phyloP scores from a whole-genome alignment of 2,888 invertebrate genomes.

The Eudasyphora cyanicolor region DNA sequence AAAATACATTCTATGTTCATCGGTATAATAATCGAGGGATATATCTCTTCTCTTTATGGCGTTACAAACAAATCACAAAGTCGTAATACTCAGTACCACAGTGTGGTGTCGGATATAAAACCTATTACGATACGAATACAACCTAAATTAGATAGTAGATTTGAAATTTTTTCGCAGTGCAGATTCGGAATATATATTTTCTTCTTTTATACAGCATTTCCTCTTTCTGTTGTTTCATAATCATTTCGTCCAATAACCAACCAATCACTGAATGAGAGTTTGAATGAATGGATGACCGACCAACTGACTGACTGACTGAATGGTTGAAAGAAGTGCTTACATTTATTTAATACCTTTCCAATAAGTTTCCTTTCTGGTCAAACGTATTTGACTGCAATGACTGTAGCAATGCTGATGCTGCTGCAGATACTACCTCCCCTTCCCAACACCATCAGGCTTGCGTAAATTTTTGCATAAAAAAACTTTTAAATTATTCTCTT shows the following conservation, averaged over 20 bases:
- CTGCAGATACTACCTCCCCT: constrained; percentile 3
- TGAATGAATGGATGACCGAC: constrained; percentile 40
- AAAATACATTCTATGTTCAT: too few species aligned
- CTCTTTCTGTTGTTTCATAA: constrained; percentile 52
- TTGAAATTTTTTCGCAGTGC: constrained; percentile 28
- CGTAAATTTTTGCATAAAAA: constrained; percentile 33
- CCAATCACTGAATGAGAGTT: constrained; percentile 40
- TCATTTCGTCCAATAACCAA: constrained; percentile 52
- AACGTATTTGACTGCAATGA: constrained; percentile 60
- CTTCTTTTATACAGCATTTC: neutral
- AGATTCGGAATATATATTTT: neutral
- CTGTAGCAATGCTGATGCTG: constrained; percentile 38
- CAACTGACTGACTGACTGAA: constrained; percentile 24
- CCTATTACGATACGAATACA: too few species aligned
- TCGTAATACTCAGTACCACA: too few species aligned
- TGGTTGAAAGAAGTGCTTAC: constrained; percentile 46
- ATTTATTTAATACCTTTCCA: constrained; percentile 52
- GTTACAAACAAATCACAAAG: too few species aligned
- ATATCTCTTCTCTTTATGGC: too few species aligned
- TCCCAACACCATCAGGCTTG: constrained; percentile 12
- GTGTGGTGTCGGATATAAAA: too few species aligned
- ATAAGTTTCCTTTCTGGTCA: constrained; percentile 45
- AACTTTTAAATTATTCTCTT: constrained; percentile 60
- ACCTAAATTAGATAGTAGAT: too few species aligned
- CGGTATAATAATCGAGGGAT: too few species aligned